These are phyloP conservation scores for Lanius collurio DNA, from an alignment of 2,113 vertebrate genomes.

Conservation along the genomic window DNA sequence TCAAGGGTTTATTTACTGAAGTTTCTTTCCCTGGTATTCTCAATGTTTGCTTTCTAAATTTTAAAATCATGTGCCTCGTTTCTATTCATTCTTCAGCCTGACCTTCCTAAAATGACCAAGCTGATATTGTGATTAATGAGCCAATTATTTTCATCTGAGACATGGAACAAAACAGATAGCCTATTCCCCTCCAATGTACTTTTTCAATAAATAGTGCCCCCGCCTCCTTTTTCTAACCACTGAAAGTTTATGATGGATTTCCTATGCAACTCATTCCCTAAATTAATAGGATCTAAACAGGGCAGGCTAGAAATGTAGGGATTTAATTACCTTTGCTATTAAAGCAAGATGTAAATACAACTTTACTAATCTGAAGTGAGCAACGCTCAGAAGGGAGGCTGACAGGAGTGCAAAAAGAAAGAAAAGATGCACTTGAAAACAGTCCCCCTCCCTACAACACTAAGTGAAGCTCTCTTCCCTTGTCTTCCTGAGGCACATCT, in stretches of 20 bases:
- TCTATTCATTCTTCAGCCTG: slow-evolving; percentile 31
- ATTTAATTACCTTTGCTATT: slow-evolving; percentile 28
- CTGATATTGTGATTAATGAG: slow-evolving; percentile 72
- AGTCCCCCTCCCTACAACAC: neutral
- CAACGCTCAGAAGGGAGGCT: neutral
- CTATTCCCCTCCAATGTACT: slow-evolving; percentile 62
- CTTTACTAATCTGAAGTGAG: neutral
- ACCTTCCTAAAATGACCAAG: slow-evolving; percentile 64
- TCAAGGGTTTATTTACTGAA: neutral
- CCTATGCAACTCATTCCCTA: slow-evolving; percentile 44
- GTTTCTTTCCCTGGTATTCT: neutral
- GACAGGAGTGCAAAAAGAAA: neutral
- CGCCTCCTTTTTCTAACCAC: neutral
- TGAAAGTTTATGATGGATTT: slow-evolving; percentile 65
- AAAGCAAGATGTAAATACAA: neutral
- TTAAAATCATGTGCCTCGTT: neutral
- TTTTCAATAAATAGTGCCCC: slow-evolving; percentile 59
- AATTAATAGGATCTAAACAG: slow-evolving; percentile 53
- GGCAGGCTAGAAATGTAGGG: slow-evolving; percentile 23
- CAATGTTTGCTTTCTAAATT: neutral
- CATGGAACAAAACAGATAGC: slow-evolving; percentile 68
- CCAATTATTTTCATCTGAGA: slow-evolving; percentile 71
- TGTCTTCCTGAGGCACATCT: neutral
- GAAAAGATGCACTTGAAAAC: neutral
- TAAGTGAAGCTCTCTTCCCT: neutral